Base-by-base conservation (phyloP, 2,113 vertebrate genomes). In the Phyllopteryx taeniolatus region DNA sequence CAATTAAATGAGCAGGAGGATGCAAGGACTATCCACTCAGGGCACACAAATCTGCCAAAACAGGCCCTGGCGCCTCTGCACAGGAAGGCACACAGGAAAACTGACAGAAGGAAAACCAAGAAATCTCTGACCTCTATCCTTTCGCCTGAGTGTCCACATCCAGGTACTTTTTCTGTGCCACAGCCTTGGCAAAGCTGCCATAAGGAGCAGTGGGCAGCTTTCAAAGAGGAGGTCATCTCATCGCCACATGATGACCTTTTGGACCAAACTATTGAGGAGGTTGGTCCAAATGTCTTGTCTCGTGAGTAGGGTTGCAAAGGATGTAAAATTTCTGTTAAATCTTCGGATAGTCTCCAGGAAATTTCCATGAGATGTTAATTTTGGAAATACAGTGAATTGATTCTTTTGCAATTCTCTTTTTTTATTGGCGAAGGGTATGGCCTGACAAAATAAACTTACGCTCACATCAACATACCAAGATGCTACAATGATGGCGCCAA, bases 21-120 rank as follows among this genome's bases (percentile, higher is more conserved):
- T 0, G 31, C 10, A 78, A 33, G 3, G 9, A 8, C 43, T 0
- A 1, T 35, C 27, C 5, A 17, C 4, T 8, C 15, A 14, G 57
- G 67, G 12, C 3, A 22, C 9, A 69, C n/a, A 31, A 27, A 6
- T 4, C 33, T n/a, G 49, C 5, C 56, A 9, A 43, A 31, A 43
- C 2, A 67, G 31, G 43, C 74, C 4, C 59, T 59, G 0, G 62
- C 70, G 39, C 11, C 79, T 20, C 20, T 85, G 46, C 87, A 89
- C 83, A 87, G 85, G 63, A 94, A 93, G 79, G 92, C 90, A 14
- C 88, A 91, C 77, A 88, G 90, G 73, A 94, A 93, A 78, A 91
- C 91, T 0, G 88, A 92, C 70, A 77, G 84, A 44, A 89, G 88
- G 59, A 89, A 89, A 90, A 77, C 65, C 70, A 86, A 77, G 0